Evolutionary conservation across 64 coral and sea anemone genomes (phyloP).

Genomic region (Astreopora myriophthalma): DNA sequence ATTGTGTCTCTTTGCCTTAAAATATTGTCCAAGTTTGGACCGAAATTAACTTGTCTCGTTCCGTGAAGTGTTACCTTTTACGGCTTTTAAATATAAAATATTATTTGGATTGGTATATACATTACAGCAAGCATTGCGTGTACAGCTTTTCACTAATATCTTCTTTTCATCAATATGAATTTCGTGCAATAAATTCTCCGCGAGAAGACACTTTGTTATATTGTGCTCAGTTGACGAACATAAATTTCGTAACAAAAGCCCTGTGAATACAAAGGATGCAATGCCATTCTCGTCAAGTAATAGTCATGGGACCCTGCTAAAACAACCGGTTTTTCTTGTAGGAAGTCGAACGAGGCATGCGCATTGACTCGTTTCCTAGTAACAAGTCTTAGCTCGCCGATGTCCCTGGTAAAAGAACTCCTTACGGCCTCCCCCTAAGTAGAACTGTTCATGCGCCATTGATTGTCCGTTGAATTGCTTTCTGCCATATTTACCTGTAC

Average conservation of each 20-base stretch:
- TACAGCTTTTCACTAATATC: background rate
- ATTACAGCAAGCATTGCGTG: background rate
- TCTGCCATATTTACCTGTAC: slow-evolving; percentile 23
- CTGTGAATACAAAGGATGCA: slow-evolving; percentile 2
- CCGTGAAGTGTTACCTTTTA: background rate
- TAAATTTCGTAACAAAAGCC: slow-evolving; percentile 19
- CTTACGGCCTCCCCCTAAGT: slow-evolving; percentile 28
- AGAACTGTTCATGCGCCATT: slow-evolving; percentile 13
- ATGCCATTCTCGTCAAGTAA: slow-evolving; percentile 1
- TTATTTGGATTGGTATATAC: background rate
- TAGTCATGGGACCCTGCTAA: slow-evolving; percentile 15
- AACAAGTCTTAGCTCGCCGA: background rate
- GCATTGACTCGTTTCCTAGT: background rate
- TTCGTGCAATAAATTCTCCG: background rate
- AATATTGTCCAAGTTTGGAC: background rate
- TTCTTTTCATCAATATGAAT: background rate
- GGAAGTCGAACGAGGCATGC: background rate
- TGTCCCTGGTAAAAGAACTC: slow-evolving; percentile 4
- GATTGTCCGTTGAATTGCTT: slow-evolving; percentile 38
- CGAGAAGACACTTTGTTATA: background rate
- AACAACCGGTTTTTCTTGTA: slow-evolving; percentile 49
- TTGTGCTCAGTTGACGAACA: background rate
- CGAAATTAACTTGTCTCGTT: background rate
- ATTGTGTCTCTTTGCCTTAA: background rate
- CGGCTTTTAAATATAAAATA: background rate